Base-by-base conservation (phyloP, 2,797 vertebrate species). In the Numenius phaeopus region DNA sequence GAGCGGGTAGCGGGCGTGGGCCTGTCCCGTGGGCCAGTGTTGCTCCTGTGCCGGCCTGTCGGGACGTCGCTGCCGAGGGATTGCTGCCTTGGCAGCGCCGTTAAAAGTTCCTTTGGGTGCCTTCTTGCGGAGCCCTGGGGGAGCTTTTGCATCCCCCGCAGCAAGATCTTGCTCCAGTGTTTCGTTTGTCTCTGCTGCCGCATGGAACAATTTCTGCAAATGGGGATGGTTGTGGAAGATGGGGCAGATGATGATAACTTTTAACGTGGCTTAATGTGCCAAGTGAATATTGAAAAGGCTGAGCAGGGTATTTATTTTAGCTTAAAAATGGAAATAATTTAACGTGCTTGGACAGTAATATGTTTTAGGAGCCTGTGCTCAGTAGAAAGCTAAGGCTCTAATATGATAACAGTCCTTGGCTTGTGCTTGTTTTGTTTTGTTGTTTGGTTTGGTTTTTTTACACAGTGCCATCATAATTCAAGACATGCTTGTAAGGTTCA, bases 401-500 rank as follows among this genome's bases (percentile, higher is more conserved):
- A 16, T 18, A 3, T 2, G 2, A 1, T 23, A 42, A 9, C 23
- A 2, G 6, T 0, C 7, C 7, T n/a, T 30, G 7, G 10, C 39
- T 85, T 75, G 14, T 18, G 76, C 12, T 54, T 70, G 24, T 11
- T 21, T 61, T 16, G 34, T 1, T 59, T 24, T 10, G 32, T 58
- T 34, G 7, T 57, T 34, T 58, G 5, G 34, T 34, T 58, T 57
- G 11, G 5, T 50, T 5, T 77, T 40, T 40, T 77, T 4, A 6
- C 12, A 3, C 8, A 2, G 3, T 62, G 3, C 22, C 0, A 0
- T 15, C 4, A 1, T 52, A 42, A 47, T 32, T 58, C 14, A 7
- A 16, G 13, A 5, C 1, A 0, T 21, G 7, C 30, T 4, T 18
- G 5, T 66, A 22, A 57, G 19, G 19, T 9, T 78, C 26, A 4